Percentiles rank a stretch among this genome's conserved stretches.
Conservation (phyloP, 2,888 invertebrate genomes). For the Pterostichus madidus region DNA sequence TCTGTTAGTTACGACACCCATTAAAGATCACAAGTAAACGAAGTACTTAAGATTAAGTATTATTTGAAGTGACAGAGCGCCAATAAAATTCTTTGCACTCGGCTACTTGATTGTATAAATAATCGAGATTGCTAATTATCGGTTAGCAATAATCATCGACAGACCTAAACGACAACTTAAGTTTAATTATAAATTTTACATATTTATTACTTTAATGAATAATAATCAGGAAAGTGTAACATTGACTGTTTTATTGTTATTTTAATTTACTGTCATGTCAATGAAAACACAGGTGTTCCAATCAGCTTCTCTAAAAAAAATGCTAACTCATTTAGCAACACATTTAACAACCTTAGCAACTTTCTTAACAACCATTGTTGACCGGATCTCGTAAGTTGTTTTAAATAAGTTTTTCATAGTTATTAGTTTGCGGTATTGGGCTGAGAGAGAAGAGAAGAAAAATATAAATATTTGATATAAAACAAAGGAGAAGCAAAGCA, state of each 20-base stretch:
- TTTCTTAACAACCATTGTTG: too few relatives aligned
- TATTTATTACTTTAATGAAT: background rate
- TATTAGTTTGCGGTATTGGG: too few relatives aligned
- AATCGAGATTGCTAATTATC: slow-evolving; percentile 17
- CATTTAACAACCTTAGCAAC: too few relatives aligned
- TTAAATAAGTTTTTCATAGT: too few relatives aligned
- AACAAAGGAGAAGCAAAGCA: too few relatives aligned
- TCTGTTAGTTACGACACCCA: slow-evolving; percentile 9
- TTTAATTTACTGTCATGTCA: background rate
- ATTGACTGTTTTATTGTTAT: background rate
- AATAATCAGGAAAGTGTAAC: background rate
- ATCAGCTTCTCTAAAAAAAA: too few relatives aligned
- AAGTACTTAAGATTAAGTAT: slow-evolving; percentile 3
- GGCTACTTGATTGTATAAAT: slow-evolving; percentile 24
- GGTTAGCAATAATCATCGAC: slow-evolving; percentile 28
- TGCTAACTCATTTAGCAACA: too few relatives aligned
- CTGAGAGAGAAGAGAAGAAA: too few relatives aligned
- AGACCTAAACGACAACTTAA: background rate
- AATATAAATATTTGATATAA: too few relatives aligned
- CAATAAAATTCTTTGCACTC: slow-evolving; percentile 21
- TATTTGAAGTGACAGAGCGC: slow-evolving; percentile 32
- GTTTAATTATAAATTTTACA: slow-evolving; percentile 8
- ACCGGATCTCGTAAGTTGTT: too few relatives aligned
- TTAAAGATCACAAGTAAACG: background rate
- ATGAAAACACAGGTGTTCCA: too few relatives aligned